phyloP scores from a whole-genome alignment of 35 echinoderm and acorn worm species.

The Diadema setosum region DNA sequence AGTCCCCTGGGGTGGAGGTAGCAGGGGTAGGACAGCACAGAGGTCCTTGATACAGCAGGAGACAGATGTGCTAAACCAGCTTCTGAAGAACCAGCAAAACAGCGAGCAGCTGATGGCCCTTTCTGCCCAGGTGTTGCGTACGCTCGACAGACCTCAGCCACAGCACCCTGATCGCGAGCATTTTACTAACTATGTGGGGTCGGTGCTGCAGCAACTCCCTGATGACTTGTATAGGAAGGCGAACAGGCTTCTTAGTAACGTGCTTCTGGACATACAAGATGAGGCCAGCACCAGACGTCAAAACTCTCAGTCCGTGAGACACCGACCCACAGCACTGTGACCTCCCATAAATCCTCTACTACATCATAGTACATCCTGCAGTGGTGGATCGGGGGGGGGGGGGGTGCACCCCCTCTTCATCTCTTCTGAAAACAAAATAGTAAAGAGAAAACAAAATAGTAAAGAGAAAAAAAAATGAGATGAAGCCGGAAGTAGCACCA shows the following conservation, averaged over 20 bases:
- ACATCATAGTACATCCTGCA: too few species aligned
- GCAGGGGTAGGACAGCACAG: not conserved
- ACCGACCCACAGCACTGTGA: not conserved
- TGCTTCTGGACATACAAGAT: conserved; percentile 8
- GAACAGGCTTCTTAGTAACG: not conserved
- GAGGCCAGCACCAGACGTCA: not conserved
- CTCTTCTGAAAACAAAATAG: too few species aligned
- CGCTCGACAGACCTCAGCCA: not conserved
- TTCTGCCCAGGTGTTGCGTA: not conserved
- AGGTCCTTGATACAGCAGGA: not conserved
- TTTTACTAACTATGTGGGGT: not conserved
- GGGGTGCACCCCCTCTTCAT: too few species aligned
- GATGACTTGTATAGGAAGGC: conserved; percentile 9
- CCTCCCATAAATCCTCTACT: not conserved
- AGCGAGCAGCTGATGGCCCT: conserved; percentile 1
- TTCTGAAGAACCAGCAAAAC: not conserved
- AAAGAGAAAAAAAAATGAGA: too few species aligned
- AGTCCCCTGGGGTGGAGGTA: not conserved
- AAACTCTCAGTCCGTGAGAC: not conserved
- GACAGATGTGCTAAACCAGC: not conserved
- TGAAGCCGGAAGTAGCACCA: too few species aligned
- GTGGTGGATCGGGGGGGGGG: too few species aligned
- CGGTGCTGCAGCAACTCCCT: conserved; percentile 11
- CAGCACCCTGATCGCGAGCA: not conserved
- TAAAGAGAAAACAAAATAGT: too few species aligned